Evolutionary conservation across 2,888 invertebrate species (phyloP), one percentile per base, ranked within the genome.

Genomic region (Andrena flavipes): DNA sequence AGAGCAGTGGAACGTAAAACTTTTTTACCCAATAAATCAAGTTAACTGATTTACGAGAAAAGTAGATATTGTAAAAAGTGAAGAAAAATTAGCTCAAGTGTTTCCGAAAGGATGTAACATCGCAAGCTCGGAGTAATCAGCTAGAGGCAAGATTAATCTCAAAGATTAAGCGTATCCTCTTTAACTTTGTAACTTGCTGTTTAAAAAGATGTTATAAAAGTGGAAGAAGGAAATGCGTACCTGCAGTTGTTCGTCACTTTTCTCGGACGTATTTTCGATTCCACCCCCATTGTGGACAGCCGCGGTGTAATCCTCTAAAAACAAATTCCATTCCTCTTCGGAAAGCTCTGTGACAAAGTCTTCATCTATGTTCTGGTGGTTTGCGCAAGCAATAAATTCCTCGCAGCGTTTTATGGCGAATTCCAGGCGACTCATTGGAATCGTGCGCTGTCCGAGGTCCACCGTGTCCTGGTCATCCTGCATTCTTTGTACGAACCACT

Each of bases 361-460:
- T 10, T 73, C 62, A 35, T 84, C 87, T 7, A 87, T 70, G 69
- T 82, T 64, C 56, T 70, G 95, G 83, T 95, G 95, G 67, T 91
- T 92, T 85, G 94, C 95, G 13, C 76, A 78, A n/a, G 88, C 88
- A 10, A 96, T 92, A 89, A 95, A 96, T 90, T 96, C 96, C 90
- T 96, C 96, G 91, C 97, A 96, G 91, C 96, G 96, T 85, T 96
- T 95, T 33, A 97, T 91, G 0, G 97, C 97, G 92, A 97, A 97
- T 80, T 96, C 95, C 69, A 97, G 93, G 1, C 77, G 76, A 29
- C 68, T 75, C 48, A 74, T 64, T 49, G 82, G 75, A 23, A 83
- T 84, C 75, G 69, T 30, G 26, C 63, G 79, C 10, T 54, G 80
- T 63, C 33, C 84, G n/a, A 16, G 10, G 23, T 76, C 48, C n/a